These are phyloP conservation scores for Asarcornis scutulata DNA, from an alignment of 2,113 vertebrate species.

Conservation along the genomic window DNA sequence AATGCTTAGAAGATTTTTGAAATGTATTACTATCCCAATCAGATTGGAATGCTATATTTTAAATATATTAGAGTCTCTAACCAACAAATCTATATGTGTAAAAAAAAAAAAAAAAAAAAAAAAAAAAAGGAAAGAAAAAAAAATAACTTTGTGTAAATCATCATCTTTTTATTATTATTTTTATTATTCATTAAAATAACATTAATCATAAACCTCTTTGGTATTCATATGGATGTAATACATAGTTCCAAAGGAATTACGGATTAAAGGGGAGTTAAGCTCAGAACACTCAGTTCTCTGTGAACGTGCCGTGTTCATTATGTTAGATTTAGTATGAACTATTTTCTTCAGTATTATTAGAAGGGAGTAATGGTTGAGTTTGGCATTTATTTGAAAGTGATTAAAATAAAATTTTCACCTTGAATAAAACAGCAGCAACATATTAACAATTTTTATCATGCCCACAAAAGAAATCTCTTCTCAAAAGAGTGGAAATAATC, in stretches of 20 bases:
- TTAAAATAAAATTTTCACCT: slow-evolving; percentile 77
- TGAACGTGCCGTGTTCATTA: slow-evolving; percentile 72
- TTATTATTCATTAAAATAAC: slow-evolving; percentile 77
- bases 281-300: slow-evolving; percentile 70
- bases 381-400: slow-evolving; percentile 74
- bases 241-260: slow-evolving; percentile 74
- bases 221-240: slow-evolving; percentile 69
- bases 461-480: slow-evolving; percentile 70
- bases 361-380: slow-evolving; percentile 61
- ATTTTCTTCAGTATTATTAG: slow-evolving; percentile 74
- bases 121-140: slow-evolving; percentile 13
- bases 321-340: slow-evolving; percentile 73
- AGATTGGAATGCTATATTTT: neutral
- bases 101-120: slow-evolving; percentile 53
- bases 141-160: slow-evolving; percentile 60
- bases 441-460: slow-evolving; percentile 74
- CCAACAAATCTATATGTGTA: neutral
- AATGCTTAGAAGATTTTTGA: neutral
- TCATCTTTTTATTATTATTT: slow-evolving; percentile 47
- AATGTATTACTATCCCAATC: neutral
- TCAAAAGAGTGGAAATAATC: slow-evolving; percentile 70
- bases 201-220: slow-evolving; percentile 70
- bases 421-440: slow-evolving; percentile 68
- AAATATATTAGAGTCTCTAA: neutral
- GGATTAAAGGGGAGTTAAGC: slow-evolving; percentile 65